Evolutionary conservation across 2,113 vertebrate species (phyloP).

Genomic region (Balaenoptera acutorostrata): DNA sequence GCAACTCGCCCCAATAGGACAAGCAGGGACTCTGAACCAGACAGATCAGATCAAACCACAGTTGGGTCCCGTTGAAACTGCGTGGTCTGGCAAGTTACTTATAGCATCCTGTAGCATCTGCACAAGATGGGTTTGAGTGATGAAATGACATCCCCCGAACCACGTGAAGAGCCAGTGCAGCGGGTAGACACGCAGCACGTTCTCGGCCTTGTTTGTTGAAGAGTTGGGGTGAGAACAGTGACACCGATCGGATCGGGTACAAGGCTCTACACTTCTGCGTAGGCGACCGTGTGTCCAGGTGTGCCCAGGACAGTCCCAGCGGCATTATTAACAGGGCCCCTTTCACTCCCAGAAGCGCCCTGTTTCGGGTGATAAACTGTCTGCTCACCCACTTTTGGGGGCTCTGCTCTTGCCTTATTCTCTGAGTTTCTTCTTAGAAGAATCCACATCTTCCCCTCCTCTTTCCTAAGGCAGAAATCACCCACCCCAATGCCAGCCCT

Average conservation of each 20-base stretch:
- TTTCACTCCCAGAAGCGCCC: neutral
- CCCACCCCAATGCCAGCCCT: rapidly evolving
- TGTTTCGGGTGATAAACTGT: too few relatives aligned
- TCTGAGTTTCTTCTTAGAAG: neutral
- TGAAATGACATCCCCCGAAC: neutral
- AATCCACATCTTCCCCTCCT: neutral
- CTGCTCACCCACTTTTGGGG: neutral
- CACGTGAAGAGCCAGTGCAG: neutral
- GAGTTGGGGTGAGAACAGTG: neutral
- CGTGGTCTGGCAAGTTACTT: neutral
- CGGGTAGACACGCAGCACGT: rapidly evolving
- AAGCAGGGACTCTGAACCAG: too few relatives aligned
- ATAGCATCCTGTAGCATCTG: neutral
- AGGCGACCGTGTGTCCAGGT: neutral
- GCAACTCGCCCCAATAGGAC: neutral
- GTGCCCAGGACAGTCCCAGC: neutral
- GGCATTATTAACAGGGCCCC: too few relatives aligned
- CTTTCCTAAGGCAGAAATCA: neutral
- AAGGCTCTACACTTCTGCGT: neutral
- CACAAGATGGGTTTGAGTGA: too few relatives aligned
- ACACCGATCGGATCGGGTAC: rapidly evolving
- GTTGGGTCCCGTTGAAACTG: neutral
- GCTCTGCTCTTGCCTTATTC: neutral
- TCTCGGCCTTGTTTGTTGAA: neutral
- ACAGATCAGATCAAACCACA: neutral